Conservation (phyloP, 2,113 vertebrate species). For the Columba livia region DNA sequence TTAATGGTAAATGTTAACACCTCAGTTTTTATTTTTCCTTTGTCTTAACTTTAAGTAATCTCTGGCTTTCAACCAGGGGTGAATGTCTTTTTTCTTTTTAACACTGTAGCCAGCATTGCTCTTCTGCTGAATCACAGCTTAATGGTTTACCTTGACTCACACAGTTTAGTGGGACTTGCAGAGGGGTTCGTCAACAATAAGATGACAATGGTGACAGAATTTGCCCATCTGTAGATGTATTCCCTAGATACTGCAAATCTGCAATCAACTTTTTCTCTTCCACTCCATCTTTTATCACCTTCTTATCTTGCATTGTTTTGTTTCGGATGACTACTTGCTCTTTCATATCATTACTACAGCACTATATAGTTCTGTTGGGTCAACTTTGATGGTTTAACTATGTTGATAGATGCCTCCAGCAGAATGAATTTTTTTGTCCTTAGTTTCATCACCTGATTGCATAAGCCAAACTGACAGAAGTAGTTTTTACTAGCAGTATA, state of each 20-base stretch:
- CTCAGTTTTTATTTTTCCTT: background rate
- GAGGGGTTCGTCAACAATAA: background rate
- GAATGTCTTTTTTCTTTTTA: background rate
- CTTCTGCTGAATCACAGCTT: background rate
- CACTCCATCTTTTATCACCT: background rate
- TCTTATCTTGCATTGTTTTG: background rate
- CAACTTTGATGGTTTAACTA: background rate
- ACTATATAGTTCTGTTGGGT: background rate
- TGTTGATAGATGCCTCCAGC: background rate
- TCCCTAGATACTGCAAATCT: background rate
- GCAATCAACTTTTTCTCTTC: background rate
- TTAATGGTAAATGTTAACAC: background rate
- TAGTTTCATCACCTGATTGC: background rate
- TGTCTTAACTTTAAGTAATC: background rate
- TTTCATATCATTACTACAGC: background rate
- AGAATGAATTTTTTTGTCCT: background rate
- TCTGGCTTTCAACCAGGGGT: fast-evolving
- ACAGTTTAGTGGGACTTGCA: background rate
- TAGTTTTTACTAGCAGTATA: background rate
- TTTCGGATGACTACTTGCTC: background rate
- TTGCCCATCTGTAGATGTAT: background rate
- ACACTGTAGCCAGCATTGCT: background rate
- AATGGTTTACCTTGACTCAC: background rate
- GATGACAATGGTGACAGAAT: background rate
- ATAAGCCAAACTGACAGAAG: background rate